Evolutionary conservation across 2,888 invertebrate species (phyloP), one percentile per base, ranked within the genome.

Genomic region (Agrochola litura): DNA sequence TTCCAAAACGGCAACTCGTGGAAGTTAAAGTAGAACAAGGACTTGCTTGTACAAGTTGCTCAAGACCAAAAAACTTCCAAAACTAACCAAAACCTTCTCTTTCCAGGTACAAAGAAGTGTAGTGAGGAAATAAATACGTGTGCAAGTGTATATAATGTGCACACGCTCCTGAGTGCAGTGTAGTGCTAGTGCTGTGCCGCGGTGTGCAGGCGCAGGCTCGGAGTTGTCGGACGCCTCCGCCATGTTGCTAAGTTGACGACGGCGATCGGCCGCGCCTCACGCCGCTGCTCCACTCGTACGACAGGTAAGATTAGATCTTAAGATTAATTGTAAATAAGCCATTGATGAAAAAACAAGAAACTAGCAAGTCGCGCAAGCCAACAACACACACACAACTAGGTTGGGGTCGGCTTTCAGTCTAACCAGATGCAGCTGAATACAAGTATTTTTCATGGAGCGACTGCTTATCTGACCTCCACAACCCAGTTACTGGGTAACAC

Each of bases 231-330:
- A 88, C 83, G 90, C 87, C 88, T 88, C 83, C 89, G 92, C 81
- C 83, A 96, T 96, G 96, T 92, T 95, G 92, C 92, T 92, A 93
- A 96, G 96, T 96, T 96, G 96, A 96, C 96, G 92, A 92, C 95
- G 95, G 96, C 91, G 92, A 92, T 85, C 90, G 91, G 95, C 95
- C 95, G 96, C 96, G 92, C 92, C 95, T 95, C 95, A 93, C 95
- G 95, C 95, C 95, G 95, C 95, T 92, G 90, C 89, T 93, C 92
- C 91, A 92, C 92, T 91, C 90, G 89, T 89, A 90, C 90, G 86
- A 90, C 95, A 96, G 95, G 96, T 96, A 49, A 91, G 92, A 82
- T 37, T 65, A 30, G 10, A 16, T 49, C 1, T 52, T 73, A 19
- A 72, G 19, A 30, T 41, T 25, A 19, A 9, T 16, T 9, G 25